A percentile compares a stretch with the other conserved stretches of the same genome.
Conservation (phyloP, 1,140 invertebrate species). For the Heliothis virescens region DNA sequence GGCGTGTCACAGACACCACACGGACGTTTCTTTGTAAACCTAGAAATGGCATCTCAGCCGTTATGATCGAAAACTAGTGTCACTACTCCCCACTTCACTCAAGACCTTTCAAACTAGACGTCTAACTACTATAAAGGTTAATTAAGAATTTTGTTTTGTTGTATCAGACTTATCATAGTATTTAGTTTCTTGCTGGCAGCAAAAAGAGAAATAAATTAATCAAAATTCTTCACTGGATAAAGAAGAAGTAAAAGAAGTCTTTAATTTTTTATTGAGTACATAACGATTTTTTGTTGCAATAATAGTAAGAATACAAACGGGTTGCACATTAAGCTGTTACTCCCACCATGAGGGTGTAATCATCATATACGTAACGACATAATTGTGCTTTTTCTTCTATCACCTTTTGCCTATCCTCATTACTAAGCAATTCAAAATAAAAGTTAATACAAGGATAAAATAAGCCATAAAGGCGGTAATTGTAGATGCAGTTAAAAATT, state of each 20-base stretch:
- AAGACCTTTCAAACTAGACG: not conserved
- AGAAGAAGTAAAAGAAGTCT: not conserved
- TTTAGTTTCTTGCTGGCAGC: conserved; percentile 21
- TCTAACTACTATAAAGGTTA: conserved; percentile 30
- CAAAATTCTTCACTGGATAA: conserved; percentile 8
- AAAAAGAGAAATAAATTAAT: conserved; percentile 12
- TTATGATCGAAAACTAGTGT: conserved; percentile 40
- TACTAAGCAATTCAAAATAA: not conserved
- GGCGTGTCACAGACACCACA: conserved; percentile 44
- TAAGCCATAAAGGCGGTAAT: not conserved
- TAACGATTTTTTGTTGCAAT: not conserved
- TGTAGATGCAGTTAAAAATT: not conserved
- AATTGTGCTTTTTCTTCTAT: not conserved
- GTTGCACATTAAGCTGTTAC: not conserved
- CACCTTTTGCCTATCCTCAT: not conserved
- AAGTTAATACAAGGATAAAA: too few relatives aligned
- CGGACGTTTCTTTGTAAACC: conserved; percentile 38
- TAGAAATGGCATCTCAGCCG: conserved; percentile 45
- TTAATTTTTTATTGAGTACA: conserved; percentile 2
- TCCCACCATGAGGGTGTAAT: not conserved
- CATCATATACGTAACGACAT: not conserved
- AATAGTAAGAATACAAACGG: not conserved
- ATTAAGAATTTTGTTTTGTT: conserved; percentile 42
- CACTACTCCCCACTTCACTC: conserved; percentile 30
- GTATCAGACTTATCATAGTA: conserved; percentile 32